Percentiles rank a stretch among this genome's conserved stretches.
Evolutionary conservation across 2,113 vertebrate species (phyloP).

Genomic region (Syngnathus typhle): DNA sequence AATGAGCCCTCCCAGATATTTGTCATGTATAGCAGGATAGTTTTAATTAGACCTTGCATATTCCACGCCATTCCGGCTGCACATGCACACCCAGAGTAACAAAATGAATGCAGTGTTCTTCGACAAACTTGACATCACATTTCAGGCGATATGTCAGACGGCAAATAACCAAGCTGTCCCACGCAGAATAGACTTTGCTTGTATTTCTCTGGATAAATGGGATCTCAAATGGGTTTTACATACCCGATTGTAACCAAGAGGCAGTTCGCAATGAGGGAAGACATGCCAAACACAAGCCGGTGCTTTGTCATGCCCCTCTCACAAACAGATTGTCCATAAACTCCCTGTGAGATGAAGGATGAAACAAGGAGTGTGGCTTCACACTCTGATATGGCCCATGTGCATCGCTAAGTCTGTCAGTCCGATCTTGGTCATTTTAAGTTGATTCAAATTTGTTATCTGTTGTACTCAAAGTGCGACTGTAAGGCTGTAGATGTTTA

Average conservation of each 20-base stretch:
- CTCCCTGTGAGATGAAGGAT: slow-evolving; percentile 41
- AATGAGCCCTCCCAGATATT: slow-evolving; percentile 49
- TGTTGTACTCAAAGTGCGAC: background rate
- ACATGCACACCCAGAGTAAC: slow-evolving; percentile 9
- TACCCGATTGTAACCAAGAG: slow-evolving; percentile 50
- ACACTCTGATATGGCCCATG: background rate
- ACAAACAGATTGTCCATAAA: slow-evolving; percentile 52
- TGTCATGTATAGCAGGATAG: slow-evolving; percentile 34
- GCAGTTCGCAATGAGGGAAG: slow-evolving; percentile 53
- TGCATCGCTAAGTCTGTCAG: background rate
- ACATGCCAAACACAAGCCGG: slow-evolving; percentile 61
- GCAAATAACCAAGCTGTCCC: slow-evolving; percentile 36
- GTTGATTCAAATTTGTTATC: background rate
- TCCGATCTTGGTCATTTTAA: background rate
- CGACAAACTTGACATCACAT: slow-evolving; percentile 32
- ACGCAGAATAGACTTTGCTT: slow-evolving; percentile 33
- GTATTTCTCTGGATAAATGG: slow-evolving; percentile 53
- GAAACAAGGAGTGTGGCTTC: slow-evolving; percentile 45
- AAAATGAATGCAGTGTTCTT: slow-evolving; percentile 27
- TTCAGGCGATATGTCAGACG: slow-evolving; percentile 23
- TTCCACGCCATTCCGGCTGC: slow-evolving; percentile 28
- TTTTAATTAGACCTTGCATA: slow-evolving; percentile 35
- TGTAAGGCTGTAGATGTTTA: background rate
- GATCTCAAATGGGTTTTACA: slow-evolving; percentile 50
- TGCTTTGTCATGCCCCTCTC: slow-evolving; percentile 63